phyloP scores from a whole-genome alignment of 2,888 invertebrate genomes.

The Perizoma affinitatum region DNA sequence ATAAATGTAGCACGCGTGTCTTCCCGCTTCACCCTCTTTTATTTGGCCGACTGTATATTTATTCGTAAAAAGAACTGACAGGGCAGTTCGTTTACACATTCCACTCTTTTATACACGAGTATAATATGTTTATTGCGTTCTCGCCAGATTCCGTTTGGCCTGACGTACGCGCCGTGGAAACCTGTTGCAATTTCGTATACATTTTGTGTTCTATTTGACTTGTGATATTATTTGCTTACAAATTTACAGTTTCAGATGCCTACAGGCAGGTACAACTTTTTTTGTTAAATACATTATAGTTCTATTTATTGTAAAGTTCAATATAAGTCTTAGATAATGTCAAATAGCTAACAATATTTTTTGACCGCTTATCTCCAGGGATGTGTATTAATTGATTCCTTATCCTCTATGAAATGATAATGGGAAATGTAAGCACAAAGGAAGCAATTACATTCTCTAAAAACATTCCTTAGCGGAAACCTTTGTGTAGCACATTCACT shows the following conservation, averaged over 20 bases:
- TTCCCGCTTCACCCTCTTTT: conserved; percentile 62
- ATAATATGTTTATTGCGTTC: conserved; percentile 47
- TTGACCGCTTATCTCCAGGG: conserved; percentile 8
- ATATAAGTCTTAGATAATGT: no score
- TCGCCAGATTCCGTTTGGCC: conserved; percentile 39
- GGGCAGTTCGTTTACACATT: conserved; percentile 68
- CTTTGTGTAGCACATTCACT: conserved; percentile 48
- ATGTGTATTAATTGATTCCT: conserved; percentile 27
- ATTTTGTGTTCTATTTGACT: conserved; percentile 39
- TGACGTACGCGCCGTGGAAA: conserved; percentile 38
- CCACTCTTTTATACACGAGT: conserved; percentile 49
- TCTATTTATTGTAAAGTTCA: no score
- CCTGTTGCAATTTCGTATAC: conserved; percentile 42
- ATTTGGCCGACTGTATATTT: conserved; percentile 75
- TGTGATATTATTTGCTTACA: conserved; percentile 10
- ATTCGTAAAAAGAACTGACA: conserved; percentile 64
- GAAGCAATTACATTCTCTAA: conserved; percentile 56
- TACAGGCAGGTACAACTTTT: no score
- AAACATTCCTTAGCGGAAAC: conserved; percentile 49
- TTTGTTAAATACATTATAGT: no score
- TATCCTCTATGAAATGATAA: conserved; percentile 25
- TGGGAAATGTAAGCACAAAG: conserved; percentile 48
- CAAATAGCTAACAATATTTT: no score
- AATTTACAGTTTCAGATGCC: no score
- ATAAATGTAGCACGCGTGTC: conserved; percentile 47